Conservation (phyloP, 2,888 invertebrate genomes). For the Cataglyphis albicans region DNA sequence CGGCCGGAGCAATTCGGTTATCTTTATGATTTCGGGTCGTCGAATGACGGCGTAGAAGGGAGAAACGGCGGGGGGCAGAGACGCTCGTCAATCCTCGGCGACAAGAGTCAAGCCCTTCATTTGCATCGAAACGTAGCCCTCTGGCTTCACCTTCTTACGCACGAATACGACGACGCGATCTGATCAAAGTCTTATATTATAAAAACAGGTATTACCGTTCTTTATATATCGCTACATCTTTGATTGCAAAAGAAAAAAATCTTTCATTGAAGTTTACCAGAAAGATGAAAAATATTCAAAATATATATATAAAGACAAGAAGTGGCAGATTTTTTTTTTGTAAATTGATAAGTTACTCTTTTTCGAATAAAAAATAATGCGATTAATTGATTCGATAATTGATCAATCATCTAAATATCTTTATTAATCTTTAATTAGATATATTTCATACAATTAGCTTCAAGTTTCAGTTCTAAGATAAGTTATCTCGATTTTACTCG, state of each 20-base stretch:
- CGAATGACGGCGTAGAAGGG: conserved; percentile 60
- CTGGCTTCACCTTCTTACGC: conserved; percentile 24
- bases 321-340: background rate
- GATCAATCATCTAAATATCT: conserved; percentile 17
- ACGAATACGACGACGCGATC: conserved; percentile 47
- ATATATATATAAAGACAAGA: background rate
- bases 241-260: background rate
- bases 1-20: conserved; percentile 84
- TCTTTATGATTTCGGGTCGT: conserved; percentile 84
- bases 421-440: conserved; percentile 11
- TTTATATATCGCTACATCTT: background rate
- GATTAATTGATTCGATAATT: background rate
- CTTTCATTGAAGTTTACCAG: background rate
- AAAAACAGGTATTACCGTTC: background rate
- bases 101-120: conserved; percentile 82
- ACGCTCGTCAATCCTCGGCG: conserved; percentile 56
- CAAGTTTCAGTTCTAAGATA: background rate
- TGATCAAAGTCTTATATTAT: conserved; percentile 71
- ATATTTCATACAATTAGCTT: conserved; percentile 12
- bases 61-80: conserved; percentile 60
- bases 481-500: background rate
- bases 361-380: background rate
- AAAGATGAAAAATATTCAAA: background rate
- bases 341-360: background rate
- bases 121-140: conserved; percentile 84